Evolutionary conservation across 2,797 vertebrate species (phyloP), one percentile per base, ranked within the genome.

Genomic region (Danio choprae): DNA sequence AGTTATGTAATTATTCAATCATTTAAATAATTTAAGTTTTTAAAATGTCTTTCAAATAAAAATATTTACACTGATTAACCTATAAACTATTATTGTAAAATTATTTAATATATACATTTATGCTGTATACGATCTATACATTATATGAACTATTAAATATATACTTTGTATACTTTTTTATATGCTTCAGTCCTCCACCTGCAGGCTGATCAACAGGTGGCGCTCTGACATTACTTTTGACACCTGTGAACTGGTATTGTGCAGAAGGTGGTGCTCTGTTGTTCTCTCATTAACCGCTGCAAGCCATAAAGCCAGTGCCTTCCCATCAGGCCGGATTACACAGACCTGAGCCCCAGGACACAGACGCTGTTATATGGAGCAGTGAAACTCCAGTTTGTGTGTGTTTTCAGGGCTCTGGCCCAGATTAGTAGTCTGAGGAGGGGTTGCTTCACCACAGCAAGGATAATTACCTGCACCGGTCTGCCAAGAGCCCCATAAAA

Each of bases 401-500:
- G 55, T 75, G 53, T 64, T 63, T 79, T 85, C 85, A 84, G 83
- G 60, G 50, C 67, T 68, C 67, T 53, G 62, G 87, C 80, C 81
- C 83, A 89, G 82, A 85, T 83, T 88, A 88, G 90, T 87, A 87
- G 86, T 78, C 79, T 55, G 84, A 87, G 72, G 74, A 70, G 79
- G 78, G 51, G 78, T 51, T 84, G 88, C 86, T 86, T 91, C 89
- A 93, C 91, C 91, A 92, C 90, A 84, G 81, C 5, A 89, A 87
- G 91, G 90, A 86, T 91, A 94, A 94, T 94, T 94, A 89, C 90
- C 91, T 91, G 85, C 87, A 84, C 88, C 84, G 85, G 89, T 77
- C 86, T 93, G 93, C 93, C 91, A 94, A 94, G 91, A 93, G 90
- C 88, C 91, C 86, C 84, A 91, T 93, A 93, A 94, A 94, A 89